Evolutionary conservation across 1,140 invertebrate genomes (phyloP), one percentile per base, ranked within the genome.

Genomic region (Rhyacophila brunnea): DNA sequence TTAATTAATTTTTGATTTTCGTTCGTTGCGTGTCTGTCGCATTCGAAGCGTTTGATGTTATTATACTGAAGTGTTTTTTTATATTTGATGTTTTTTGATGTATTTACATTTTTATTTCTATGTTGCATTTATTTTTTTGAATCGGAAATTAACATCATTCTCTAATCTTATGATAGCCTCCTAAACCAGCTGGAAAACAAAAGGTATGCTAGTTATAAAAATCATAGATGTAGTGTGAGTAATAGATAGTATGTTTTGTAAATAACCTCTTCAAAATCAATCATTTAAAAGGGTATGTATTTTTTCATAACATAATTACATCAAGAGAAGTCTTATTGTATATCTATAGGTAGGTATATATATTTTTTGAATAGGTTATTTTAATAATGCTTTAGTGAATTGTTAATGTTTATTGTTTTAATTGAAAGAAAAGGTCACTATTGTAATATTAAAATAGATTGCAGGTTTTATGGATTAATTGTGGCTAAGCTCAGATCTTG

Each of bases 161-260:
- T 60, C 19, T 64, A 57, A 57, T 64, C 59, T 61, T 65, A 58
- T 49, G 43, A 54, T 52, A 65, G 63, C 63, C 35, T 36, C 50
- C 58, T 45, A 65, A 61, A 60, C 63, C 58, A 58, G 58, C 51
- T 20, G 63, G 63, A 51, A 57, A 55, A 54, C 20, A 48, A 23
- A 65, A 65, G 63, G 63, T 65, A 65, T 52, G 63, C 17, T 42
- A 17, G n/a, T 42, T 13, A 42, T 42, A 42, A 14, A 4, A 42
- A 28, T 28, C 23, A 5, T 28, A 28, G 23, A 18, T 42, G 40
- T 42, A 42, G 13, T 42, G 40, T 42, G 17, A 14, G 11, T 42
- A 42, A 14, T 14, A 42, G 40, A 18, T 11, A 14, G 4, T 14
- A 5, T 42, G 17, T 13, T 42, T 42, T 42, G 13, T 42, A 42